These are phyloP conservation scores for Falco berigora DNA, from an alignment of 2,797 vertebrate species.

Conservation along the genomic window DNA sequence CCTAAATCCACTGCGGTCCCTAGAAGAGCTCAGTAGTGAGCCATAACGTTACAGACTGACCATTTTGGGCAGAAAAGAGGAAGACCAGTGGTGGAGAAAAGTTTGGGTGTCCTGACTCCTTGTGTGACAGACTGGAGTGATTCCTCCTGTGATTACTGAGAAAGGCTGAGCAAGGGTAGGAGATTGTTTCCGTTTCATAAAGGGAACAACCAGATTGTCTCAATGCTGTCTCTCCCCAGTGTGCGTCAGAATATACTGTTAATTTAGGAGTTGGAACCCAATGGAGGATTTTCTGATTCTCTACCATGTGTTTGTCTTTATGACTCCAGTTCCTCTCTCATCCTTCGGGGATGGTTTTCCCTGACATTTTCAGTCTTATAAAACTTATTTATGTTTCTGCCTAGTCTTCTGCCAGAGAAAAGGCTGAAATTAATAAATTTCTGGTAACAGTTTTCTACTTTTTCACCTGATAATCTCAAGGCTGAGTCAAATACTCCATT, in stretches of 20 bases:
- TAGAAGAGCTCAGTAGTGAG: neutral
- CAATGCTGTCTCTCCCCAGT: neutral
- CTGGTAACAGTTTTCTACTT: neutral
- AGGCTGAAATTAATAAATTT: neutral
- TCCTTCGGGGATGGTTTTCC: neutral
- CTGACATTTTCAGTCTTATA: neutral
- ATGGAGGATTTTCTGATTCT: neutral
- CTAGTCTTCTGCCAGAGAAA: neutral
- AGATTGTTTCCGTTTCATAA: constrained; percentile 9
- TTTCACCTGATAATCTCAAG: neutral
- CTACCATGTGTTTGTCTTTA: constrained; percentile 5
- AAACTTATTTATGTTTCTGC: neutral
- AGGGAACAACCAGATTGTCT: neutral
- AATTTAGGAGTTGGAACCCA: constrained; percentile 5
- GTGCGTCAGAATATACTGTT: neutral
- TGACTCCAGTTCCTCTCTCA: neutral
- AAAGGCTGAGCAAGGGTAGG: neutral
- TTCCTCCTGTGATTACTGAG: neutral
- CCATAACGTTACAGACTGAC: neutral
- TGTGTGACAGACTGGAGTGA: neutral
- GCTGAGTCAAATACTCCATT: neutral
- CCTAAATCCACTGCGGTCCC: neutral
- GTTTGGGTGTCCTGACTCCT: neutral
- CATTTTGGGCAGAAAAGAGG: neutral
- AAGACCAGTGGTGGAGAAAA: neutral